Percentiles rank a stretch among this genome's conserved stretches.
Conservation (phyloP, 2,888 invertebrate species). For the Tillus elongatus region DNA sequence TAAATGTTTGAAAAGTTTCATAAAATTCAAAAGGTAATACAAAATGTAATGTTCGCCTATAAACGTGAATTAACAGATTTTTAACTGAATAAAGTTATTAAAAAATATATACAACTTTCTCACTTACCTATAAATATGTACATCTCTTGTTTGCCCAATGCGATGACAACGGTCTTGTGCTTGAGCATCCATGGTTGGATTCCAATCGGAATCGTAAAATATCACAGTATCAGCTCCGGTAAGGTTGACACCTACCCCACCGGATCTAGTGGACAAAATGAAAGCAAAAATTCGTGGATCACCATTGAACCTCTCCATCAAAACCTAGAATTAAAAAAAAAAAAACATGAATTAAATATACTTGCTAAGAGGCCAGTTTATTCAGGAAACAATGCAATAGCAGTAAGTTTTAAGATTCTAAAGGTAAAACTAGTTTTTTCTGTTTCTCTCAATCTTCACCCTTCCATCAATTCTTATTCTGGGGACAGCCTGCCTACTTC, state of each 20-base stretch:
- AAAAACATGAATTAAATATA: slow-evolving; percentile 9
- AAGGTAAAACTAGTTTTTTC: too few relatives aligned
- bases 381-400: slow-evolving; percentile 1
- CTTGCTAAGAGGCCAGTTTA: not conserved
- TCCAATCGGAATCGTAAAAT: slow-evolving; percentile 99
- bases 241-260: slow-evolving; percentile 95
- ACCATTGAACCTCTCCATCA: slow-evolving; percentile 96
- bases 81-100: too few relatives aligned
- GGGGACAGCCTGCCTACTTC: too few relatives aligned
- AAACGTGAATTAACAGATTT: too few relatives aligned
- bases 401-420: too few relatives aligned
- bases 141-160: slow-evolving; percentile 98
- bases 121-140: slow-evolving; percentile 79
- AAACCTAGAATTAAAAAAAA: slow-evolving; percentile 43
- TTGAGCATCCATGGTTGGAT: slow-evolving; percentile 99
- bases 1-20: too few relatives aligned
- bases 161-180: slow-evolving; percentile 95
- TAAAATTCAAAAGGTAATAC: too few relatives aligned
- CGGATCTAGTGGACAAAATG: slow-evolving; percentile 94
- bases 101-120: too few relatives aligned
- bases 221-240: slow-evolving; percentile 99
- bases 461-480: too few relatives aligned
- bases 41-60: too few relatives aligned
- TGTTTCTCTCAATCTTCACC: too few relatives aligned
- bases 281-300: slow-evolving; percentile 94